A percentile compares a stretch with the other conserved stretches of the same genome.
phyloP scores from a whole-genome alignment of 2,888 invertebrate genomes.

The Tuta absoluta region DNA sequence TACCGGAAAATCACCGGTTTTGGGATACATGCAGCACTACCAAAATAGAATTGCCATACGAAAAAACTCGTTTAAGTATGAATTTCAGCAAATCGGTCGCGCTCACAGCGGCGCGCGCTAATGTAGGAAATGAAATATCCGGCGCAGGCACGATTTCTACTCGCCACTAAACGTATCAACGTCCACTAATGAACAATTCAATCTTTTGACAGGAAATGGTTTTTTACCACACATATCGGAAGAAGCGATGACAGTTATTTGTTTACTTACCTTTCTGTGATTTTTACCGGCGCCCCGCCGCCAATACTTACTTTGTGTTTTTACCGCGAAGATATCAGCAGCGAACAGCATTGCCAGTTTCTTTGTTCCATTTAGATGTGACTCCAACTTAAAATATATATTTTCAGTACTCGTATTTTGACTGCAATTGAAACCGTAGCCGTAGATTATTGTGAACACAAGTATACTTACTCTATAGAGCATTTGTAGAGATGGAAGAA shows the following conservation, averaged over 20 bases:
- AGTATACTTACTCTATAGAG: too few relatives aligned
- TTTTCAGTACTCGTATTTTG: too few relatives aligned
- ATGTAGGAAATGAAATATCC: slow-evolving; percentile 61
- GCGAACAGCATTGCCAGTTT: too few relatives aligned
- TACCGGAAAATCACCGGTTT: not conserved
- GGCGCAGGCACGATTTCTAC: slow-evolving; percentile 31
- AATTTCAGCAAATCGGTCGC: slow-evolving; percentile 3
- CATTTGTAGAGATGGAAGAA: too few relatives aligned
- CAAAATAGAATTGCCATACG: not conserved
- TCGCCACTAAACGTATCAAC: slow-evolving; percentile 8
- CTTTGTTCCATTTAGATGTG: too few relatives aligned
- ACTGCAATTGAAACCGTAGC: too few relatives aligned
- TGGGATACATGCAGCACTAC: not conserved
- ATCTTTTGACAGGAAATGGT: slow-evolving; percentile 9
- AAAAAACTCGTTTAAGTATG: not conserved
- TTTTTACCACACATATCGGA: not conserved
- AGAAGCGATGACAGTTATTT: not conserved
- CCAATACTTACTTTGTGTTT: not conserved
- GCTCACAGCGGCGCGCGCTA: slow-evolving; percentile 34
- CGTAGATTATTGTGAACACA: too few relatives aligned
- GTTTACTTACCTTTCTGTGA: not conserved
- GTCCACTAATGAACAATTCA: slow-evolving; percentile 7
- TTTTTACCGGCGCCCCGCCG: too few relatives aligned
- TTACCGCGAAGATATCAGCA: too few relatives aligned
- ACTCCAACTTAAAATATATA: too few relatives aligned